Evolutionary conservation across 2,888 invertebrate genomes (phyloP), one percentile per base, ranked within the genome.

Genomic region (Cybosia mesomella): DNA sequence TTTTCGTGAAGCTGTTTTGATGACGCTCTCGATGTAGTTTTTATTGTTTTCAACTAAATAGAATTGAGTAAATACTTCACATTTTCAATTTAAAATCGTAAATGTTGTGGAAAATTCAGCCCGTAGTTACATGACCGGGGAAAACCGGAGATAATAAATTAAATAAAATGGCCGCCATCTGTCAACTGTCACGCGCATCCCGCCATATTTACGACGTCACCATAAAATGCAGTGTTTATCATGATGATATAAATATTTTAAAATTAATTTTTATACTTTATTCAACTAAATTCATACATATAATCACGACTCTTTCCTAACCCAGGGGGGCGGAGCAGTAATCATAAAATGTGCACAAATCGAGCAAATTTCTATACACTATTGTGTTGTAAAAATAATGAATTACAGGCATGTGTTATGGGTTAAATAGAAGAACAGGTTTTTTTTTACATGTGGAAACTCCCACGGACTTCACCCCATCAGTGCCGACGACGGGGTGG

Each of bases 101-200:
- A 62, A 62, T 5, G 54, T 15, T 18, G 53, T 15, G 43, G 43
- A 62, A 62, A 62, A 54, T 22, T 54, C 34, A 3, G 54, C 34
- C 21, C 54, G 34, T 62, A n/a, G n/a, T n/a, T n/a, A 24, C 21
- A 54, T 34, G 62, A 54, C 5, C 22, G 53, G n/a, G 58, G 13
- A 55, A 58, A 2, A 54, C 5, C 22, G 53, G n/a, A 43, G 13
- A 55, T 60, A 2, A 77, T 77, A 77, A 77, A 77, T 74, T 76
- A 55, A 15, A 39, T 58, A 76, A 68, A 76, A 76, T 76, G 76
- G 76, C 76, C 0, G 65, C 76, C 55, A 76, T 76, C 75, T 76
- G 68, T 76, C 75, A 76, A 63, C 71, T 43, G 77, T 77, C 76
- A 59, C 49, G 36, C 53, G 61, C 77, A 76, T 64, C 58, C 67